Percentiles rank a stretch among this genome's conserved stretches.
Evolutionary conservation across 2,113 vertebrate genomes (phyloP).

Genomic region (Rhinoderma darwinii): DNA sequence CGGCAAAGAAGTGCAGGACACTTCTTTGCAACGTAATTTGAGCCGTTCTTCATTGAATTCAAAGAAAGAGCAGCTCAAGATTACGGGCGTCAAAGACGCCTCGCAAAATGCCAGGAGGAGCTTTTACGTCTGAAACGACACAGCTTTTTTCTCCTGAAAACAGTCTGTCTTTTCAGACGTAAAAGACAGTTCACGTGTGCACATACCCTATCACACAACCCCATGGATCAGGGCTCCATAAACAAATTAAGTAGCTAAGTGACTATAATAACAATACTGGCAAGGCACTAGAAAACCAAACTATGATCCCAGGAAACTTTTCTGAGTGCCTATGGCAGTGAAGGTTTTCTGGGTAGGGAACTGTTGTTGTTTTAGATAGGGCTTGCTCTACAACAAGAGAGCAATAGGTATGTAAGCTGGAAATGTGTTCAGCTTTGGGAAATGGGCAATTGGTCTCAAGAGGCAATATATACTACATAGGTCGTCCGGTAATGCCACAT

Average conservation of each 20-base stretch:
- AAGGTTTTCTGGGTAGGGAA: not conserved
- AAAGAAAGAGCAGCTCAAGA: no score
- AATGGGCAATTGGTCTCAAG: not conserved
- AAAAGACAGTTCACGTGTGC: no score
- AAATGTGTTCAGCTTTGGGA: not conserved
- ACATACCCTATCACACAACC: no score
- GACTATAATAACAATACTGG: no score
- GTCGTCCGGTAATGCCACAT: not conserved
- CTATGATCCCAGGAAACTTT: not conserved
- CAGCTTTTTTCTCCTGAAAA: no score
- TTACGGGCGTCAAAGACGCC: no score
- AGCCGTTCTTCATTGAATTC: no score
- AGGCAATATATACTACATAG: not conserved
- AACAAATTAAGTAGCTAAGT: not conserved
- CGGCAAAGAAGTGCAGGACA: no score
- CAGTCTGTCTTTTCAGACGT: no score
- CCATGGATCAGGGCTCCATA: not conserved
- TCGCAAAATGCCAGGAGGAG: no score
- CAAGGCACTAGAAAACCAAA: not conserved
- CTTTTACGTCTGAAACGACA: no score
- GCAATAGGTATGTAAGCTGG: not conserved
- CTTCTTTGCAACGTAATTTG: no score
- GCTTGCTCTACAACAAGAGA: not conserved
- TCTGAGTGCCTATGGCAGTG: not conserved
- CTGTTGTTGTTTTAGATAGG: not conserved